These are phyloP conservation scores for Myoxocephalus aenaeus DNA, from an alignment of 2,797 vertebrate species.

Conservation along the genomic window DNA sequence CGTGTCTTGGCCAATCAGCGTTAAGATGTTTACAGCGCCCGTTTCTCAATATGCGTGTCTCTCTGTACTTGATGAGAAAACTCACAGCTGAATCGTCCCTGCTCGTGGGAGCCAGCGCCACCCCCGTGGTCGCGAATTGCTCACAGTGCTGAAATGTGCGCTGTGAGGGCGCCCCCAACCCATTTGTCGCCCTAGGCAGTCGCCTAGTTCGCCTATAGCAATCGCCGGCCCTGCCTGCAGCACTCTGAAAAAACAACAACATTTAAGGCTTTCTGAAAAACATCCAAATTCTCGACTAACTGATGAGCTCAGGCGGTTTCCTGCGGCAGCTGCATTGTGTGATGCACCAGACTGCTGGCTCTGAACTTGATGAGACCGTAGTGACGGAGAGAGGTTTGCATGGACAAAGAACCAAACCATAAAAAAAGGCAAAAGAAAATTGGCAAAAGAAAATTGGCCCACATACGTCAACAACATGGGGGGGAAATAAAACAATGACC, in stretches of 20 bases:
- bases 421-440: not conserved
- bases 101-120: too few relatives aligned
- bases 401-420: not conserved
- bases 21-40: too few relatives aligned
- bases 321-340: not conserved
- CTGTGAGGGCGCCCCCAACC: too few relatives aligned
- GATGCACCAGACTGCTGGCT: not conserved
- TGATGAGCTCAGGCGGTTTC: not conserved
- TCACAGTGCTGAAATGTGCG: too few relatives aligned
- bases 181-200: too few relatives aligned
- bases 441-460: not conserved
- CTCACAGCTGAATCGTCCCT: too few relatives aligned
- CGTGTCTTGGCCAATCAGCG: too few relatives aligned
- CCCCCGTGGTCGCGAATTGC: too few relatives aligned
- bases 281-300: not conserved
- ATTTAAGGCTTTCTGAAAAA: not conserved
- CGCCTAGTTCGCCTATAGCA: too few relatives aligned
- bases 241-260: not conserved
- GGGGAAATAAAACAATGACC: slow-evolving; percentile 1
- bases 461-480: not conserved
- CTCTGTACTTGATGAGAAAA: too few relatives aligned
- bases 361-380: not conserved
- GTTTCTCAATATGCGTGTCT: too few relatives aligned
- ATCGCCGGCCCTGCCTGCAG: too few relatives aligned
- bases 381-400: not conserved